A percentile compares a stretch with the other conserved stretches of the same genome.
These are phyloP conservation scores for Matsumyia berberina DNA, from an alignment of 2,888 invertebrate species.

Conservation along the genomic window DNA sequence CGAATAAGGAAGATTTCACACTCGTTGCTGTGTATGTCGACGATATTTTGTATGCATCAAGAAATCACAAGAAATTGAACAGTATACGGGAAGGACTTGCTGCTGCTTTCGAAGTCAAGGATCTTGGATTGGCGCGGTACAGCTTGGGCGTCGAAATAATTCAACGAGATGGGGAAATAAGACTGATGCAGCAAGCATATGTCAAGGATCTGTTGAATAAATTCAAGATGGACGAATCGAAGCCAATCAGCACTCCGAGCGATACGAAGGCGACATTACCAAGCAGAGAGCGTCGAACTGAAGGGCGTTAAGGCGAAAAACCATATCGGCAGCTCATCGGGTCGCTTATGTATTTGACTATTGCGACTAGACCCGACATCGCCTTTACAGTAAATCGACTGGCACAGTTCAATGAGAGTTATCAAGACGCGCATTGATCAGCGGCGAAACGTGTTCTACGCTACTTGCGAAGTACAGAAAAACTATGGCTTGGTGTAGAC, in stretches of 20 bases:
- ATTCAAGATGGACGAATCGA: slow-evolving; percentile 34
- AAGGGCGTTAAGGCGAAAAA: slow-evolving; percentile 4
- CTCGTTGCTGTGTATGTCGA: slow-evolving; percentile 35
- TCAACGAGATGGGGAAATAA: slow-evolving; percentile 31
- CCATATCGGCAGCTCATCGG: slow-evolving; percentile 40
- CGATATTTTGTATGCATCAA: slow-evolving; percentile 27
- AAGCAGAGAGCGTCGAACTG: background rate
- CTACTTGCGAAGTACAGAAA: slow-evolving; percentile 19
- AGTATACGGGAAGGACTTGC: slow-evolving; percentile 16
- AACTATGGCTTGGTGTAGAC: background rate
- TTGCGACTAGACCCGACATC: slow-evolving; percentile 10
- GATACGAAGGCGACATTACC: slow-evolving; percentile 30
- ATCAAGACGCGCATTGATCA: slow-evolving; percentile 25
- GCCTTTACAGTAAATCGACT: slow-evolving; percentile 9
- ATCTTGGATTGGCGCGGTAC: slow-evolving; percentile 30
- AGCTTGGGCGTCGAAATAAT: slow-evolving; percentile 42
- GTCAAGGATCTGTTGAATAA: slow-evolving; percentile 31
- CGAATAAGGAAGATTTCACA: slow-evolving; percentile 11
- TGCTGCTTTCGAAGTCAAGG: slow-evolving; percentile 37
- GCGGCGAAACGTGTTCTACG: slow-evolving; percentile 39
- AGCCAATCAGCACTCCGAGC: slow-evolving; percentile 35
- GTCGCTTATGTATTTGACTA: slow-evolving; percentile 45
- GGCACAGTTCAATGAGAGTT: slow-evolving; percentile 25
- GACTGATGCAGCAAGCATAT: slow-evolving; percentile 28
- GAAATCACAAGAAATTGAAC: slow-evolving; percentile 23